Evolutionary conservation across 2,888 invertebrate genomes (phyloP).

Genomic region (Salpingus planirostris): DNA sequence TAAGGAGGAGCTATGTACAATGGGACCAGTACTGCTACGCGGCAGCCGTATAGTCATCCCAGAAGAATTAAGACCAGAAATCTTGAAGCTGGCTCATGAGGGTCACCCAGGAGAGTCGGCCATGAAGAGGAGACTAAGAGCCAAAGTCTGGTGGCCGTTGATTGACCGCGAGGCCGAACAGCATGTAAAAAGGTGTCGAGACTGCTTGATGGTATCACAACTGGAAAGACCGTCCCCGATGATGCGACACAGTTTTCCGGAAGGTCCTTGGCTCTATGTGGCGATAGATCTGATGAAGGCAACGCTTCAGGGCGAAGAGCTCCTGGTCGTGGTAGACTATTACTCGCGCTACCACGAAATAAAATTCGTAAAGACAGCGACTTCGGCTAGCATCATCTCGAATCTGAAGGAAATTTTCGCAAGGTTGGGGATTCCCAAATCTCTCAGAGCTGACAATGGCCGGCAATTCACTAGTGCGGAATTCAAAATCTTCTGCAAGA

Average conservation of each 20-base stretch:
- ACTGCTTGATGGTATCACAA: conserved; percentile 15
- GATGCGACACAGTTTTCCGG: too few relatives aligned
- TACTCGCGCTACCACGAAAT: conserved; percentile 13
- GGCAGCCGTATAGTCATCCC: conserved; percentile 18
- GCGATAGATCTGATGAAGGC: conserved; percentile 21
- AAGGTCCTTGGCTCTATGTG: conserved; percentile 15
- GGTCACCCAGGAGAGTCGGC: conserved; percentile 21
- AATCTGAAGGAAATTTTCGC: conserved; percentile 9
- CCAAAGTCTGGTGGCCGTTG: conserved; percentile 20
- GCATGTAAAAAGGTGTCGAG: conserved; percentile 13
- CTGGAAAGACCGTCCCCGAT: too few relatives aligned
- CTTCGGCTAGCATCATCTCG: conserved; percentile 9
- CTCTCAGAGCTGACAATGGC: conserved; percentile 14
- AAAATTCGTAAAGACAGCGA: conserved; percentile 9
- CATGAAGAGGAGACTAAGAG: conserved; percentile 18
- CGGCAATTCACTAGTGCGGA: conserved; percentile 15
- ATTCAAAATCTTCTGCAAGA: conserved; percentile 12
- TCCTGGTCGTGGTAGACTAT: conserved; percentile 14
- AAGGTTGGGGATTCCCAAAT: conserved; percentile 1
- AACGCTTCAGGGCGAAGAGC: conserved; percentile 13
- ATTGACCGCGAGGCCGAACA: conserved; percentile 14
- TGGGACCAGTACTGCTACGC: conserved; percentile 17
- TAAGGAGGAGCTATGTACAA: conserved; percentile 14
- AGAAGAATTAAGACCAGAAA: conserved; percentile 5
- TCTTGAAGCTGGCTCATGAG: conserved; percentile 13